Base-by-base conservation (phyloP, 2,113 vertebrate genomes). In the Sigmodon hispidus region DNA sequence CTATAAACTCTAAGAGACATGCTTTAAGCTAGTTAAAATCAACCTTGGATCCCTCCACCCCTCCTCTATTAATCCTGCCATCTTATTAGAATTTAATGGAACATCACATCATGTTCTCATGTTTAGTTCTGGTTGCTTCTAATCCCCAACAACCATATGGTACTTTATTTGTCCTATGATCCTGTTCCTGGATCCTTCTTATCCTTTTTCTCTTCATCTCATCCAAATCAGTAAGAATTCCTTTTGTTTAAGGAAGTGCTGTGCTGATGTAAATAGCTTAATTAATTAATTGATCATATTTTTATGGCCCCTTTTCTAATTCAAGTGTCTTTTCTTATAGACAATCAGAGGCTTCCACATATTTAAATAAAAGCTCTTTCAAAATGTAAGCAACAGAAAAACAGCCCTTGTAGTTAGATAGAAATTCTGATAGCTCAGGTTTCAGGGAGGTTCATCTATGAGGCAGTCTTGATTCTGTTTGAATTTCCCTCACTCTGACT, bases 301-400 rank as follows among this genome's bases (percentile, higher is more conserved):
- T 91, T 87, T 96, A 95, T 63, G 76, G 86, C 45, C 31, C 55
- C 63, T 50, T 92, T 61, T 89, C 29, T 90, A 79, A 90, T 73
- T 45, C n/a, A 88, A 61, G n/a, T 72, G 4, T 72, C 90, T 34
- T 90, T 75, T 92, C 63, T 59, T 76, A 24, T 29, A 76, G n/a
- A 55, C 50, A 96, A 70, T 55, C 55, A 93, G 89, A 86, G 61
- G 22, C 26, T 83, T 81, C 76, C 59, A 55, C 48, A 73, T 92
- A 48, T 90, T 89, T 93, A 89, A 81, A 83, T 45, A 36, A 13
- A 89, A 6, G 0, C 1, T 31, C 34, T 2, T 57, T 93, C 57
- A 89, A 69, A 94, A 89, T 73, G 40, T n/a, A 90, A 76, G 89
- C 70, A 65, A 29, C 36, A 75, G 12, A 43, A 87, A 61, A 85